Evolutionary conservation across 2,797 vertebrate genomes (phyloP), one percentile per base, ranked within the genome.

Genomic region (Pangasius mekongensis): DNA sequence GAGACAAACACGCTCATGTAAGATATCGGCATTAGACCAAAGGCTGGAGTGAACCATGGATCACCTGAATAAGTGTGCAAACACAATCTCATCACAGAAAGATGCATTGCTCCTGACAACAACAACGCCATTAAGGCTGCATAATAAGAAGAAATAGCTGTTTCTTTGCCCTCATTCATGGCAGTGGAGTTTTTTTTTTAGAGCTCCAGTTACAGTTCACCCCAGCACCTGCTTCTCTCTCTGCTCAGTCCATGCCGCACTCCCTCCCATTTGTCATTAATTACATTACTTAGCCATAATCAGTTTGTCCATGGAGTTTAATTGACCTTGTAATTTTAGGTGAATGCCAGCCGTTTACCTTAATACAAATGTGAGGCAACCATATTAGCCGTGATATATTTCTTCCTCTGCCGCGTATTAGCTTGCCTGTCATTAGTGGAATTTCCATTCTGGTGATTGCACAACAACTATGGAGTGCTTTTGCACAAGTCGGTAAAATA

Each of bases 301-400:
- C 87, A 89, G 89, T 87, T 84, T 89, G 77, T 86, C 85, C 89
- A 81, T 64, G 73, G 87, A 82, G 86, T 88, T 90, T 90, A 91
- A 92, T 87, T 91, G 91, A 90, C 90, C 89, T 90, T 92, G 91
- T 89, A 84, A 91, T 87, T 92, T 91, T 89, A 89, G 86, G 54
- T 84, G 84, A 88, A 89, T 39, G 33, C n/a, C 43, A 87, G 82
- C 77, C 33, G 85, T 90, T 84, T 87, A 87, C 86, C 83, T 85
- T 88, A 69, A 88, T 87, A 90, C 87, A 78, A 89, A 86, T 56
- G 83, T 27, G 85, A 67, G 77, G 85, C 47, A 74, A 88, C 86
- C 87, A 82, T 85, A 86, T 91, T 89, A 90, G 85, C n/a, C 49
- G 54, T 84, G 66, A 69, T 81, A 24, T 82, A 64, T 78, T 85